Evolutionary conservation across 1,140 invertebrate genomes (phyloP).

Genomic region (Brachionus koreanus): DNA sequence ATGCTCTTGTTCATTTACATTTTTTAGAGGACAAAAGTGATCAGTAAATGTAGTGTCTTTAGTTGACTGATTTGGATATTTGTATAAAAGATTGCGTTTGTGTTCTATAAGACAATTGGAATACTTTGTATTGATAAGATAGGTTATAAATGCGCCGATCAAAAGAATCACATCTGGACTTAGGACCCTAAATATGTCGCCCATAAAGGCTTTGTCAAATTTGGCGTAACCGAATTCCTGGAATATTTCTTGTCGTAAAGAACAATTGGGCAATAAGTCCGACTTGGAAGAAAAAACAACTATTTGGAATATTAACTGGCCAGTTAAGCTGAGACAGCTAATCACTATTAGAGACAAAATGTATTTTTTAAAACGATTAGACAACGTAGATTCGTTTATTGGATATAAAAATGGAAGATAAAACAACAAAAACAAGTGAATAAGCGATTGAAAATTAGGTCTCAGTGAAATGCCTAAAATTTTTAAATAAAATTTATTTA

Average conservation of each 20-base stretch:
- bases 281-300: not conserved
- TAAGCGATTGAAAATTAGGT: constrained; percentile 22
- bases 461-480: not conserved
- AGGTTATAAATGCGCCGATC: not conserved
- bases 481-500: not conserved
- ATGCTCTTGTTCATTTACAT: not conserved
- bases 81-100: not conserved
- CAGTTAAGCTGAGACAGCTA: not conserved
- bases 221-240: not conserved
- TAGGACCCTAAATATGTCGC: not conserved
- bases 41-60: constrained; percentile 32
- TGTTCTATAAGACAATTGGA: not conserved
- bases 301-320: constrained; percentile 19
- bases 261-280: not conserved
- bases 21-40: constrained; percentile 30
- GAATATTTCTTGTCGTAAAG: constrained; percentile 14
- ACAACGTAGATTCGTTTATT: not conserved
- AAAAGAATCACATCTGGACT: not conserved
- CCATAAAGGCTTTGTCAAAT: not conserved
- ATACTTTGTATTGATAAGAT: not conserved
- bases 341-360: not conserved
- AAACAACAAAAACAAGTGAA: constrained; percentile 30
- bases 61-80: constrained; percentile 15
- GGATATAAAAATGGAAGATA: constrained; percentile 41
- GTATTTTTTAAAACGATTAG: not conserved